Percentiles rank a stretch among this genome's conserved stretches.
Evolutionary conservation across 2,797 vertebrate genomes (phyloP).

Genomic region (Rallus crepitans): DNA sequence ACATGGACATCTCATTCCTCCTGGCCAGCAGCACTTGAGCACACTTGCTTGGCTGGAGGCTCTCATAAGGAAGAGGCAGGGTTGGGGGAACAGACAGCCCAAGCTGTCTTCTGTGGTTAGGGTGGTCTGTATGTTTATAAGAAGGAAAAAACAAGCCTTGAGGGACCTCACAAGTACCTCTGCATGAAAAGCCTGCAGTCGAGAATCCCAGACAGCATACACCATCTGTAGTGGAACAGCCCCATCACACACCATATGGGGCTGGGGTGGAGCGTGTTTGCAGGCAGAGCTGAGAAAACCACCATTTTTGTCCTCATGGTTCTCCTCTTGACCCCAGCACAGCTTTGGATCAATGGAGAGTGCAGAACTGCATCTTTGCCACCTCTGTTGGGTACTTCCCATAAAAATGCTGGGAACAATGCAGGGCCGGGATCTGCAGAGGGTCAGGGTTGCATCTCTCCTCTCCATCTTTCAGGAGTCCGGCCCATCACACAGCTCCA

Average conservation of each 20-base stretch:
- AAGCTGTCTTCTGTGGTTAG: background rate
- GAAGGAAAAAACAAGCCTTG: background rate
- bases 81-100: background rate
- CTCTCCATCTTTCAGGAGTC: constrained; percentile 86
- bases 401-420: rapidly evolving
- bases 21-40: background rate
- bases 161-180: background rate
- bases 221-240: background rate
- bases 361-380: background rate
- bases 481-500: constrained; percentile 94
- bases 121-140: background rate
- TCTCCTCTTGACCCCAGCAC: background rate
- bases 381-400: background rate
- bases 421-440: background rate
- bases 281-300: background rate
- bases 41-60: background rate
- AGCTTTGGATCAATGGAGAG: background rate
- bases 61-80: background rate
- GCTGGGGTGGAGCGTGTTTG: background rate
- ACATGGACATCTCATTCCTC: background rate
- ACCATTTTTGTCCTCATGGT: background rate
- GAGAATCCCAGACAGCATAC: background rate
- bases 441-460: background rate
- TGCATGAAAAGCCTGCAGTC: background rate
- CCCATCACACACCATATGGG: background rate